Conservation (phyloP, 1,140 invertebrate species). For the Lordiphosa stackelbergi region DNA sequence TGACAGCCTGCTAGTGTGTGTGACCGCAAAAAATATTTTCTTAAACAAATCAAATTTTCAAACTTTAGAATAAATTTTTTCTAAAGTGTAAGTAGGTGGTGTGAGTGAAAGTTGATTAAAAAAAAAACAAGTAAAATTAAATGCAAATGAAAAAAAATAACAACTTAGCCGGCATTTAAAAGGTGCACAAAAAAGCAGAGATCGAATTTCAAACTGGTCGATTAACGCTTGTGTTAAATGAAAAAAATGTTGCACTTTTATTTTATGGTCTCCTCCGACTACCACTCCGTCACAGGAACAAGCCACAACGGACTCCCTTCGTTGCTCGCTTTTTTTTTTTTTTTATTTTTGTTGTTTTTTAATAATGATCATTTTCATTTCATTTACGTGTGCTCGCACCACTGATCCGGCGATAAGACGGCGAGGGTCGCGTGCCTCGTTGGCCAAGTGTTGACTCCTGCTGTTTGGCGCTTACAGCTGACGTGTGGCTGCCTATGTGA, state of each 20-base stretch:
- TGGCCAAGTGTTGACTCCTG: conserved; percentile 64
- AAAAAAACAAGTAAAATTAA: conserved; percentile 17
- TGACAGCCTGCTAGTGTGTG: too few species aligned
- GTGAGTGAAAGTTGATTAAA: conserved; percentile 25
- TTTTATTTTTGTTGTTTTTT: conserved; percentile 19
- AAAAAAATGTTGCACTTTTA: conserved; percentile 65
- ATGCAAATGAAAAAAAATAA: conserved; percentile 21
- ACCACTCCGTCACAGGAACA: background rate
- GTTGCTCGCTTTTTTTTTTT: background rate
- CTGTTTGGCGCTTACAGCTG: conserved; percentile 70
- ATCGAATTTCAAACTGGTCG: conserved; percentile 59
- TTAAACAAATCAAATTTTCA: too few species aligned
- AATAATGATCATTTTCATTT: conserved; percentile 77
- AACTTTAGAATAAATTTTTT: conserved; percentile 2
- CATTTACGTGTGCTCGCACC: conserved; percentile 61
- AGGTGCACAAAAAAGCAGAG: conserved; percentile 39
- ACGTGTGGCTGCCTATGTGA: conserved; percentile 59
- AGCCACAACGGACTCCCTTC: conserved; percentile 17
- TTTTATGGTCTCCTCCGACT: conserved; percentile 20
- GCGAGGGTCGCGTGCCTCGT: conserved; percentile 40
- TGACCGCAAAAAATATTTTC: too few species aligned
- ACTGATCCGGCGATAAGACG: conserved; percentile 58
- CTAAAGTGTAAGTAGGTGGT: conserved; percentile 7
- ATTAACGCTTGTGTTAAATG: conserved; percentile 72
- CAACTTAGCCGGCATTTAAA: conserved; percentile 63